Conservation (phyloP, 2,113 vertebrate genomes). For the Choloepus hoffmanni region DNA sequence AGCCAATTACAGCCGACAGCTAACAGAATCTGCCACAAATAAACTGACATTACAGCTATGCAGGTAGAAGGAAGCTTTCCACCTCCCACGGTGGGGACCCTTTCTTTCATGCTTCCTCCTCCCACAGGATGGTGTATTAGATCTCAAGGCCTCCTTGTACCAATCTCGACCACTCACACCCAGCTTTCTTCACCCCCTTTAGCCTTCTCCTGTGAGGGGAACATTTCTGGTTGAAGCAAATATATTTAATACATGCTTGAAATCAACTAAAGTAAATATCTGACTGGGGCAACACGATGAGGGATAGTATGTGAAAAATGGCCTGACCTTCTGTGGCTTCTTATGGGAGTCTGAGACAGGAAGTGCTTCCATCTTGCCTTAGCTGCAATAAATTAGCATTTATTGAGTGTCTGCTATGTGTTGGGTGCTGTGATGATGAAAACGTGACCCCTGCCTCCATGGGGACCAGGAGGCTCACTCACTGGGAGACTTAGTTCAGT, state of each 20-base stretch:
- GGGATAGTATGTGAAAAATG: not conserved
- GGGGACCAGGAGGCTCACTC: not conserved
- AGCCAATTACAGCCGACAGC: not conserved
- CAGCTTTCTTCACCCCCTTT: not conserved
- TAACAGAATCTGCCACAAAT: not conserved
- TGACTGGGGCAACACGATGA: not conserved
- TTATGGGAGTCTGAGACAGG: not conserved
- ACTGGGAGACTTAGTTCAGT: not conserved
- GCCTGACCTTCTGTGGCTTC: not conserved
- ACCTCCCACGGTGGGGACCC: fast-evolving
- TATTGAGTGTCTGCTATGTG: not conserved
- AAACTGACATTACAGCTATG: not conserved
- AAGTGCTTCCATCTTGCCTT: not conserved
- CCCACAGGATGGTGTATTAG: fast-evolving
- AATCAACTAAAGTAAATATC: not conserved
- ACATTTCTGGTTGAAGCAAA: not conserved
- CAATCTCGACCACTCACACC: not conserved
- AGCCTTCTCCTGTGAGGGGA: not conserved
- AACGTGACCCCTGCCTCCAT: not conserved
- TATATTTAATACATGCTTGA: not conserved
- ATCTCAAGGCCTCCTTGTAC: not conserved
- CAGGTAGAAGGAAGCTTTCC: not conserved
- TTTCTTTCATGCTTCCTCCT: not conserved
- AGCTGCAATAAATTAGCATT: not conserved
- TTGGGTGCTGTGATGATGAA: not conserved